These are phyloP conservation scores for Cheilosia pagana DNA, from an alignment of 2,888 invertebrate species.

Conservation along the genomic window DNA sequence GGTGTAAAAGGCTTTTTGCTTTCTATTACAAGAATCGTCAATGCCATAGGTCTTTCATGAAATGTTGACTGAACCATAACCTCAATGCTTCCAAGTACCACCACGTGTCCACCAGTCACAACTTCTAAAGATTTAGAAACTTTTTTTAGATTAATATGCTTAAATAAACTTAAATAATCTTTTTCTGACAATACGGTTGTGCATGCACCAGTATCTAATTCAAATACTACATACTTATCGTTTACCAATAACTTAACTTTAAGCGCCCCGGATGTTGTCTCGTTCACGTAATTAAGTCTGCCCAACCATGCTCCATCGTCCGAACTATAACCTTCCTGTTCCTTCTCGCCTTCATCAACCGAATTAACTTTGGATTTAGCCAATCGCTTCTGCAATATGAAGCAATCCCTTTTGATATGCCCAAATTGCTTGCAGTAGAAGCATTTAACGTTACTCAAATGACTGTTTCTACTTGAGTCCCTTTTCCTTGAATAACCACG, in stretches of 20 bases:
- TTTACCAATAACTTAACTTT: conserved; percentile 24
- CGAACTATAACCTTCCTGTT: conserved; percentile 5
- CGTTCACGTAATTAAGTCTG: conserved; percentile 38
- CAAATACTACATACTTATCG: no score
- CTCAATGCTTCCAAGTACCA: conserved; percentile 30
- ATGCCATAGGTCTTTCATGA: conserved; percentile 3
- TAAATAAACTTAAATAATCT: no score
- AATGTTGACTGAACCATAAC: conserved; percentile 21
- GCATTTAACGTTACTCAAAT: conserved; percentile 6
- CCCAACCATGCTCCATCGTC: conserved; percentile 33
- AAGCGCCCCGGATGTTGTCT: conserved; percentile 10
- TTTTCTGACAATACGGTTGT: no score
- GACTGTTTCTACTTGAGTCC: conserved; percentile 1
- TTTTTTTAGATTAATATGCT: conserved; percentile 11
- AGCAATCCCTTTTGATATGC: conserved; percentile 19
- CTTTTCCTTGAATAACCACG: conserved; percentile 1
- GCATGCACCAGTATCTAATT: no score
- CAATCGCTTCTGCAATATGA: not conserved
- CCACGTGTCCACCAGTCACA: conserved; percentile 27
- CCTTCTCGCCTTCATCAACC: not conserved
- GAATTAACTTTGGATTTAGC: conserved; percentile 1
- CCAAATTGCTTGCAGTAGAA: conserved; percentile 24
- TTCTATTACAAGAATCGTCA: conserved; percentile 17
- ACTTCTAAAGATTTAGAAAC: conserved; percentile 34
- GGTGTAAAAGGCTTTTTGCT: conserved; percentile 19